Evolutionary conservation across 2,888 invertebrate genomes (phyloP).

Genomic region (Trichopria drosophilae): DNA sequence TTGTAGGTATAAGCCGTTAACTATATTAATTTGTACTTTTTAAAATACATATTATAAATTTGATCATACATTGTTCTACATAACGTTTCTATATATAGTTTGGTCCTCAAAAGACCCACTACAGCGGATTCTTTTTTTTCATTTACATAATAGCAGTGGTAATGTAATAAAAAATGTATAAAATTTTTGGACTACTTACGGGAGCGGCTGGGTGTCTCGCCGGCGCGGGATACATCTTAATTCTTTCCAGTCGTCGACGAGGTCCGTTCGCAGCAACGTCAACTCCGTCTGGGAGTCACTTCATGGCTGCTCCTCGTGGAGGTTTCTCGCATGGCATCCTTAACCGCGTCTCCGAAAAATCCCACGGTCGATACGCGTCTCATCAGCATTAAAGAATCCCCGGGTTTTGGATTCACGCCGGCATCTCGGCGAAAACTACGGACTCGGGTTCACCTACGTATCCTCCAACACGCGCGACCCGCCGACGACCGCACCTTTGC

Average conservation of each 20-base stretch:
- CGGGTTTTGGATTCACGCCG: conserved; percentile 34
- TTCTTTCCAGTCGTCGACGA: conserved; percentile 40
- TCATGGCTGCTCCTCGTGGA: conserved; percentile 41
- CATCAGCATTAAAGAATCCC: conserved; percentile 38
- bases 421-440: conserved; percentile 31
- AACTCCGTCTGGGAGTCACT: conserved; percentile 43
- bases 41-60: too few relatives aligned
- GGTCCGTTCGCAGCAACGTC: conserved; percentile 33
- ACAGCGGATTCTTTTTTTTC: too few relatives aligned
- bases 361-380: conserved; percentile 30
- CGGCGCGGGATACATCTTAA: conserved; percentile 73
- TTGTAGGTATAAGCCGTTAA: too few relatives aligned
- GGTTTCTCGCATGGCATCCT: conserved; percentile 33
- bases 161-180: too few relatives aligned
- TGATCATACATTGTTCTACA: too few relatives aligned
- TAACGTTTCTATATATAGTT: too few relatives aligned
- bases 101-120: too few relatives aligned
- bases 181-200: too few relatives aligned
- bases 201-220: conserved; percentile 76
- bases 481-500: too few relatives aligned
- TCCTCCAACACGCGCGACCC: conserved; percentile 36
- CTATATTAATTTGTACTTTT: too few relatives aligned
- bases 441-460: too few relatives aligned
- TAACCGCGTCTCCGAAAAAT: conserved; percentile 31
- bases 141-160: too few relatives aligned